A percentile compares a stretch with the other conserved stretches of the same genome.
These are phyloP conservation scores for Propithecus deckenii DNA, from an alignment of 2,797 vertebrate genomes.

Conservation along the genomic window DNA sequence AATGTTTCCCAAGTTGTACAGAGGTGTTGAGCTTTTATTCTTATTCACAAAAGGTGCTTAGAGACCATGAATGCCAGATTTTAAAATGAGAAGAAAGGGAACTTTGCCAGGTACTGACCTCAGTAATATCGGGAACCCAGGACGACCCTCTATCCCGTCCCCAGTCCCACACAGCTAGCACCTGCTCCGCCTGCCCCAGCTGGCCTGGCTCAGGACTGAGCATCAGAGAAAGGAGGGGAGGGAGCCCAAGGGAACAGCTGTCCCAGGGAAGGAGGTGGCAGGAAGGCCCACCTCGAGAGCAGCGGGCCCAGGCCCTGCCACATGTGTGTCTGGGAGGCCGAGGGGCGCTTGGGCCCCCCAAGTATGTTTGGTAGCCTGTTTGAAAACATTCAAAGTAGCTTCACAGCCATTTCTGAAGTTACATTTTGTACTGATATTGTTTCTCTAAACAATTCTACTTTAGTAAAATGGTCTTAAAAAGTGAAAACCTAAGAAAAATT, in stretches of 20 bases:
- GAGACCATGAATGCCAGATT: not conserved
- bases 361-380: not conserved
- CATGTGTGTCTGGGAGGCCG: fast-evolving
- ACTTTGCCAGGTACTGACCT: not conserved
- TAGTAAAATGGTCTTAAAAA: no score
- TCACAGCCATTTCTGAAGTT: not conserved
- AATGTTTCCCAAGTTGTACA: not conserved
- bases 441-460: not conserved
- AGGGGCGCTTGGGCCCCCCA: not conserved
- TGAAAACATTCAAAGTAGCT: not conserved
- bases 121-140: not conserved
- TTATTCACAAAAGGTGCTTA: not conserved
- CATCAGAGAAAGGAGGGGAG: not conserved
- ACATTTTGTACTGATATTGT: not conserved
- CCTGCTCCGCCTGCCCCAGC: not conserved
- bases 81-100: not conserved
- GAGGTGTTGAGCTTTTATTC: not conserved
- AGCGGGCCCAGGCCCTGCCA: not conserved
- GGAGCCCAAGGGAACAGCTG: not conserved
- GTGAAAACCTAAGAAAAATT: not conserved
- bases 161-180: not conserved
- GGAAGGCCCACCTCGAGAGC: not conserved
- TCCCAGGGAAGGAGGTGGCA: not conserved
- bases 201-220: not conserved
- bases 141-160: not conserved